Conservation (phyloP, 2,113 vertebrate genomes). For the Axis porcinus region DNA sequence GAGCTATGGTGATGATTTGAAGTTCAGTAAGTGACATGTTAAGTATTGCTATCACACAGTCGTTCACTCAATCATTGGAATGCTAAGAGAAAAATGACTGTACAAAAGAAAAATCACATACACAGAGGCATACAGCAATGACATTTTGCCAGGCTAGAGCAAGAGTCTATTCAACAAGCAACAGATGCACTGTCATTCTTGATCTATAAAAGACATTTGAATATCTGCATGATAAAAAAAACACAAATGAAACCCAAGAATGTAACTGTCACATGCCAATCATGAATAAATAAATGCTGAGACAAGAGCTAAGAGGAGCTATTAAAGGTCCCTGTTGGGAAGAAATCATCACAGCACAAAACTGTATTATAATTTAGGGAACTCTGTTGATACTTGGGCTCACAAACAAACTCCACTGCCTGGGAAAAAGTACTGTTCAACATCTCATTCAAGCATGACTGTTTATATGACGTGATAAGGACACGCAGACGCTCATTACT, state of each 20-base stretch:
- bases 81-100: conserved; percentile 34
- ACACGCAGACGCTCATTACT: background rate
- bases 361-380: background rate
- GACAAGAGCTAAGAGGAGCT: background rate
- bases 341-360: background rate
- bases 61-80: conserved; percentile 32
- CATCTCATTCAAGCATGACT: background rate
- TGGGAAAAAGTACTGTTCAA: background rate
- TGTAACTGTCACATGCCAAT: conserved; percentile 34
- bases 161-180: background rate
- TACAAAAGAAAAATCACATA: background rate
- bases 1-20: background rate
- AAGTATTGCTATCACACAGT: background rate
- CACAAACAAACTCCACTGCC: background rate
- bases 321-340: background rate
- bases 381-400: background rate
- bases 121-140: background rate
- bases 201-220: conserved; percentile 26
- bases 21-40: conserved; percentile 9
- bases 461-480: background rate
- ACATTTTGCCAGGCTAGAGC: conserved; percentile 39
- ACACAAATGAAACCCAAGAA: background rate
- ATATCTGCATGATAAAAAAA: background rate
- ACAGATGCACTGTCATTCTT: conserved; percentile 14
- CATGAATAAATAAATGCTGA: background rate